Evolutionary conservation across 2,888 invertebrate species (phyloP), one percentile per base, ranked within the genome.

Genomic region (Heliconius hortense): DNA sequence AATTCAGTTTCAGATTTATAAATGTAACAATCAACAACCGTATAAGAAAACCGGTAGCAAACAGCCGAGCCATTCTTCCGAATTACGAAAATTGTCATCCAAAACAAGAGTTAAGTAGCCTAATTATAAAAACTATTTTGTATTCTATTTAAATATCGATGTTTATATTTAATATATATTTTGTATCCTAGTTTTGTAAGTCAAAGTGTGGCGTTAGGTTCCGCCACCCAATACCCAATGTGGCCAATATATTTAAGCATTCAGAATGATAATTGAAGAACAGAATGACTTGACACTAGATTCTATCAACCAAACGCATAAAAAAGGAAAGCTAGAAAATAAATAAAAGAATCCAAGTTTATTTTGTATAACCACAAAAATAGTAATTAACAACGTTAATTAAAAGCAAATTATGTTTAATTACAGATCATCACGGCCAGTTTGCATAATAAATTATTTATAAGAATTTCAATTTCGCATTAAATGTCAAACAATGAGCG

Each of bases 401-500:
- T 69, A 39, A 60, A 60, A 43, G 35, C 60, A 60, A 43, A 71
- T 60, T 56, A 60, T 24, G 39, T 71, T 71, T 71, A 71, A 71
- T 43, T 60, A 60, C 60, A 71, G 71, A 59, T 39, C 60, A 60
- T 60, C 18, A 35, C 15, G 59, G 26, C 35, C 60, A 11, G 39
- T 71, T 71, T 71, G 60, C 60, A 71, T 62, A 39, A 60, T 60
- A 71, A 71, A 43, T 71, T 39, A 60, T 60, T 71, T 62, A 71
- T 71, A 71, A 60, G 60, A 71, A 39, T 39, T 60, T 71, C 60
- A 60, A 60, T 71, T 71, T 43, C 59, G 18, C 59, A 43, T 62
- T 71, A 62, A 71, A 71, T 39, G 63, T 70, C 74, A 63, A 63
- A 56, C 53, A 74, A 63, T 69, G 28, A n/a, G 4, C 15, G 31